Evolutionary conservation across 2,888 invertebrate genomes (phyloP).

Genomic region (Candidula unifasciata): DNA sequence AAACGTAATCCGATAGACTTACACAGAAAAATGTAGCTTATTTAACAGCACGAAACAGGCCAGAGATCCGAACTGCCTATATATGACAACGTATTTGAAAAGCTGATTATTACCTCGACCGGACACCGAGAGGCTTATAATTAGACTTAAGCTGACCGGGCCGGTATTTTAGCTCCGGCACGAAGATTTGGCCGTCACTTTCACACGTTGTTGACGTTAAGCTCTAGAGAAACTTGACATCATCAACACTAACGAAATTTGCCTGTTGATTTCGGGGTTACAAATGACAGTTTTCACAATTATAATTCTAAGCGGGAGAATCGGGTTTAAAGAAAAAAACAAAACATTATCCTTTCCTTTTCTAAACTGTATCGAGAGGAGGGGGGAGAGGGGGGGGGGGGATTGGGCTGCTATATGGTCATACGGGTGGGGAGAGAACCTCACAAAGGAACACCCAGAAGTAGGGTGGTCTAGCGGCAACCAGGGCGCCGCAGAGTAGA

Average conservation of each 20-base stretch:
- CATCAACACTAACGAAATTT: neutral
- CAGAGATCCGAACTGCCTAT: neutral
- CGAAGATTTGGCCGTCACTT: neutral
- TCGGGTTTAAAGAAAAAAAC: too few relatives aligned
- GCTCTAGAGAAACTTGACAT: neutral
- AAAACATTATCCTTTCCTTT: too few relatives aligned
- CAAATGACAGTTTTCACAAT: neutral
- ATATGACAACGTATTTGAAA: neutral
- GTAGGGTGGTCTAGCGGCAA: too few relatives aligned
- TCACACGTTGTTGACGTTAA: conserved; percentile 14
- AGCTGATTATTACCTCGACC: neutral
- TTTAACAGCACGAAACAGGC: neutral
- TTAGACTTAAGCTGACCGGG: neutral
- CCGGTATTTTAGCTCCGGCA: too few relatives aligned
- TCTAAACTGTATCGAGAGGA: too few relatives aligned
- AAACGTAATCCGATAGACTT: neutral
- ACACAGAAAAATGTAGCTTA: neutral
- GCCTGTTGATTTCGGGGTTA: neutral
- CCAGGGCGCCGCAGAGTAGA: too few relatives aligned
- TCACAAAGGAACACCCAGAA: too few relatives aligned
- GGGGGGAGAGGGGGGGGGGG: too few relatives aligned
- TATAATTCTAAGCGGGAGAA: neutral
- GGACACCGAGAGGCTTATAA: neutral
- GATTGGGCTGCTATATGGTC: too few relatives aligned
- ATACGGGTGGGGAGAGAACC: too few relatives aligned